phyloP scores from a whole-genome alignment of 1,140 invertebrate species.

The Trialeurodes vaporariorum region DNA sequence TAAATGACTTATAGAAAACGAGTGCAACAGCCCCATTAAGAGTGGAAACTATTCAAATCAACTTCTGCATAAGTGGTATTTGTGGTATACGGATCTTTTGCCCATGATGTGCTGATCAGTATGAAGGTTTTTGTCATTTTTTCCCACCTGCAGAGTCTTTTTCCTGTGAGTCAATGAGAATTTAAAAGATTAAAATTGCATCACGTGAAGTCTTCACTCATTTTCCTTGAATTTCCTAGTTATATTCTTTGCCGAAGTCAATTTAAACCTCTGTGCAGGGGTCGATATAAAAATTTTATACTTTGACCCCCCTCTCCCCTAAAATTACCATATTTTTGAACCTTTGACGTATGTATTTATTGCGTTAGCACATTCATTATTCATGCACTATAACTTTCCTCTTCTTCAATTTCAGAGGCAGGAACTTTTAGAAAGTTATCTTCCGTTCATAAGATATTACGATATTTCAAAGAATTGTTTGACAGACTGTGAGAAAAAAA shows the following conservation, averaged over 20 bases:
- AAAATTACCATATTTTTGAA: not conserved
- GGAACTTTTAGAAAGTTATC: not conserved
- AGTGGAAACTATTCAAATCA: no score
- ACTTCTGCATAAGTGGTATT: no score
- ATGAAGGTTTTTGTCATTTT: no score
- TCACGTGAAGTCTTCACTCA: no score
- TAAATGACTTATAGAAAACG: no score
- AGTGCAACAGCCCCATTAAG: no score
- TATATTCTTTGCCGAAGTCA: not conserved
- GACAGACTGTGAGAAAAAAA: not conserved
- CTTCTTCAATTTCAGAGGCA: not conserved
- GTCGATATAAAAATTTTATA: not conserved
- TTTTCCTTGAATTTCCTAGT: not conserved
- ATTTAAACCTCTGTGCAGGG: not conserved
- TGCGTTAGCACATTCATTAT: not conserved
- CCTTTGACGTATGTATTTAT: not conserved
- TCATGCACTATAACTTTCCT: not conserved
- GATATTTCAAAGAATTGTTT: not conserved
- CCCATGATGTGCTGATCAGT: no score
- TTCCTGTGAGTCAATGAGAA: no score
- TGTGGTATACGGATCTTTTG: no score
- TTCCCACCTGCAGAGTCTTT: no score
- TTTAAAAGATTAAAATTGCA: no score
- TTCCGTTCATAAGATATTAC: not conserved
- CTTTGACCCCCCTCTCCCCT: no score